Conservation (phyloP, 2,888 invertebrate species). For the Andrena bucephala region DNA sequence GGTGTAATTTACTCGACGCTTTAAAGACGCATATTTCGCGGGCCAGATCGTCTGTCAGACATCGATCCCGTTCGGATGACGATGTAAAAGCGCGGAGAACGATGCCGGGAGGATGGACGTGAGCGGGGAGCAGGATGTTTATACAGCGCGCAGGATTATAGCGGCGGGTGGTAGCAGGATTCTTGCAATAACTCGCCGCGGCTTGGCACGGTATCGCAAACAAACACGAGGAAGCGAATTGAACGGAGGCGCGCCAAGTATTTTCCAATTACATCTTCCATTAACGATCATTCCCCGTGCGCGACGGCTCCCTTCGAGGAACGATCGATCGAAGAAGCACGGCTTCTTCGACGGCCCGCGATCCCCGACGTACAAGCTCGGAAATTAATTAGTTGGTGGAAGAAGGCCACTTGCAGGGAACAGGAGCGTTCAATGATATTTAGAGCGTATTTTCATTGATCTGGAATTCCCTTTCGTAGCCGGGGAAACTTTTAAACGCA, state of each 20-base stretch:
- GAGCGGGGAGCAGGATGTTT: conserved; percentile 70
- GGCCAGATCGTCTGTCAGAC: conserved; percentile 34
- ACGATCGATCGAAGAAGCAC: conserved; percentile 49
- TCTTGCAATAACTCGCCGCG: conserved; percentile 77
- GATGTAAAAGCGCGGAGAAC: conserved; percentile 54
- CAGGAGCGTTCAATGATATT: not conserved
- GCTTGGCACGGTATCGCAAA: conserved; percentile 73
- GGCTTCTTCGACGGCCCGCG: conserved; percentile 31
- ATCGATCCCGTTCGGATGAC: conserved; percentile 41
- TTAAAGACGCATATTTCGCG: conserved; percentile 41
- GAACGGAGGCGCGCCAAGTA: conserved; percentile 81
- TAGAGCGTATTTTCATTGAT: not conserved
- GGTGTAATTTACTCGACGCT: conserved; percentile 18
- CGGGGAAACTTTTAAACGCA: no score
- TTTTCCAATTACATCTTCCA: conserved; percentile 83
- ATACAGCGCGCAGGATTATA: conserved; percentile 72
- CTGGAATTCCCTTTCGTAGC: not conserved
- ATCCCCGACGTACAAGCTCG: not conserved
- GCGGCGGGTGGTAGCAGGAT: conserved; percentile 71
- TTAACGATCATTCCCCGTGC: conserved; percentile 76
- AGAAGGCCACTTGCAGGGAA: not conserved
- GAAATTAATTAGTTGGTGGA: conserved; percentile 31
- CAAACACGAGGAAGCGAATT: conserved; percentile 72
- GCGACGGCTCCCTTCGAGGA: conserved; percentile 46
- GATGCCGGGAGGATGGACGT: conserved; percentile 23